Base-by-base conservation (phyloP, 1,140 invertebrate species). In the Fopius arisanus region DNA sequence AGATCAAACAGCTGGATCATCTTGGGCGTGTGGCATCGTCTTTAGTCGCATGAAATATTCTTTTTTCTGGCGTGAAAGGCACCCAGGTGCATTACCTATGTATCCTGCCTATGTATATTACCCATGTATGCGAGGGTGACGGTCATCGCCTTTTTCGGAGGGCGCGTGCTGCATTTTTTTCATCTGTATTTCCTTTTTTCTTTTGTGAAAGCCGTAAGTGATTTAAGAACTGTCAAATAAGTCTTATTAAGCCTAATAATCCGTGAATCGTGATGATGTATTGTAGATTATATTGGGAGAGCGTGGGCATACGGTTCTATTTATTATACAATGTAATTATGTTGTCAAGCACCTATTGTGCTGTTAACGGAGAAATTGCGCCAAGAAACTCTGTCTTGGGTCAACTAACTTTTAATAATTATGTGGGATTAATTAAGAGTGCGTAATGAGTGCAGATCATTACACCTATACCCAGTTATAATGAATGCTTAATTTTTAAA, bases 1-100 rank as follows among this genome's bases (percentile, higher is more conserved):
- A 81, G 83, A 87, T 87, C 85, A 86, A 87, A 87, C 86, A 87
- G 85, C 86, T 88, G 86, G 85, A 87, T 86, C 83, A 85, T 85
- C 83, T 85, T 84, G 84, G 85, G 86, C 84, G 79, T 83, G 80
- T 75, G 79, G 77, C 59, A 51, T 66, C 54, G 81, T 83, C 82
- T 85, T 79, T 81, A 75, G 78, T 79, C 75, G 78, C 31, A 74
- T 72, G 73, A 84, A 81, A 80, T 85, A 84, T 84, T 81, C 82
- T 86, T 85, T 83, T 86, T 81, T 76, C 81, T 80, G 80, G 80
- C 81, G 80, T 78, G 16, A 71, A 48, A 29, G 63, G 41, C 14
- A 67, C 43, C 71, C 41, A 59, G 54, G 54, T 59, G 54, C 54
- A 59, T 59, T 59, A 59, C 54, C 23, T 59, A 28, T 59, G 54